Evolutionary conservation across 2,113 vertebrate species (phyloP).

Genomic region (Pristiophorus japonicus): DNA sequence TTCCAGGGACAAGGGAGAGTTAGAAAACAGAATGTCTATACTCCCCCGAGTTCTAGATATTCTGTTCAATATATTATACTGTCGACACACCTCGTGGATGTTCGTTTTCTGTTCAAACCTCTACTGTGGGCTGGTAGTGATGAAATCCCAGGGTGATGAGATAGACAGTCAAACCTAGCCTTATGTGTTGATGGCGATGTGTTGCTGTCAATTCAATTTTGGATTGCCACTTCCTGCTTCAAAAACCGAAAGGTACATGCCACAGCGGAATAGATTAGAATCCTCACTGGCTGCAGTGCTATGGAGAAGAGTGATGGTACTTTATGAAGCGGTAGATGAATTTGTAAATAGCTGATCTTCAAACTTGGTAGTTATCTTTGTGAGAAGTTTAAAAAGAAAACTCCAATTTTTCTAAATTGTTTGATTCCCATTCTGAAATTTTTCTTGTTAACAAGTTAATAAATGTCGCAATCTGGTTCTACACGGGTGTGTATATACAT

Average conservation of each 20-base stretch:
- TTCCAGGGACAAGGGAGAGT: neutral
- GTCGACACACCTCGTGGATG: neutral
- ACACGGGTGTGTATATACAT: neutral
- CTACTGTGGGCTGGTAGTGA: neutral
- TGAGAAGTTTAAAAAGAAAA: neutral
- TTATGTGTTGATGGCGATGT: neutral
- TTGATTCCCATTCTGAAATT: neutral
- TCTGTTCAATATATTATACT: neutral
- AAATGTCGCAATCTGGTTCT: neutral
- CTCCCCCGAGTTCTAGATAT: neutral
- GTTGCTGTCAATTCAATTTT: neutral
- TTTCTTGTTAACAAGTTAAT: neutral
- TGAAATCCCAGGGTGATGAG: neutral
- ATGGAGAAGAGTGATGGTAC: neutral
- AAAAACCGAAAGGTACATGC: neutral
- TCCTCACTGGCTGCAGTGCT: neutral
- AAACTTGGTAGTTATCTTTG: neutral
- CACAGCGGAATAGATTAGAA: neutral
- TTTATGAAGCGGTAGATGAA: neutral
- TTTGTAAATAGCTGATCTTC: neutral
- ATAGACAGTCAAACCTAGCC: neutral
- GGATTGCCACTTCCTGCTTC: neutral
- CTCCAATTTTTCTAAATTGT: neutral
- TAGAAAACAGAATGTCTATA: neutral
- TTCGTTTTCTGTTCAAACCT: too few relatives aligned